Conservation (phyloP, 2,113 vertebrate genomes). For the Romanogobio albipinnatus region DNA sequence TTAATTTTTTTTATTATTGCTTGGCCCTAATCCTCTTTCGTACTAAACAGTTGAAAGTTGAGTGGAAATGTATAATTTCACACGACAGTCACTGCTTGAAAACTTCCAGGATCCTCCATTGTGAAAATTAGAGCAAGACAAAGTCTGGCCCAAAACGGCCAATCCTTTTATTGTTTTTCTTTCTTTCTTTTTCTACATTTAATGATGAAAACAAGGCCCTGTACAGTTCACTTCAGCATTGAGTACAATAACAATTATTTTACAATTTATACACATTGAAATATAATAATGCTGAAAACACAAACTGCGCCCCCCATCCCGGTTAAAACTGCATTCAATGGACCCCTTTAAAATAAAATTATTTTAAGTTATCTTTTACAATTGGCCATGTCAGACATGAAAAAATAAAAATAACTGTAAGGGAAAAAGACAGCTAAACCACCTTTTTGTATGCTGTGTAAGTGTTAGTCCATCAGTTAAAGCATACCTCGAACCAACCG, state of each 20-base stretch:
- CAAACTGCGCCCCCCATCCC: slow-evolving; percentile 56
- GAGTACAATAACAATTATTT: slow-evolving; percentile 97
- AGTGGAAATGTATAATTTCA: neutral
- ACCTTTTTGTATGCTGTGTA: slow-evolving; percentile 62
- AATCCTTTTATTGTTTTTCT: slow-evolving; percentile 74
- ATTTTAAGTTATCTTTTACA: slow-evolving; percentile 64
- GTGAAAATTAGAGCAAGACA: slow-evolving; percentile 27
- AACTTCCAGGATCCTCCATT: neutral
- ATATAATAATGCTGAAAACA: slow-evolving; percentile 81
- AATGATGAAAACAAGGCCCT: slow-evolving; percentile 98
- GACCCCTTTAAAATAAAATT: slow-evolving; percentile 77
- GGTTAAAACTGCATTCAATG: slow-evolving; percentile 79
- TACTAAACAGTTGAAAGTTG: no score
- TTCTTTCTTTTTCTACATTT: slow-evolving; percentile 89
- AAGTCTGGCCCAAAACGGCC: slow-evolving; percentile 67
- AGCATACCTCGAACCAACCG: slow-evolving; percentile 67
- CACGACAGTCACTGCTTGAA: neutral
- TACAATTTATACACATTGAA: slow-evolving; percentile 99
- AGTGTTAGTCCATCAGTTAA: slow-evolving; percentile 41
- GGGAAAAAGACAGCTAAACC: slow-evolving; percentile 61
- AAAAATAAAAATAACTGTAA: slow-evolving; percentile 55
- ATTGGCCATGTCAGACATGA: slow-evolving; percentile 73
- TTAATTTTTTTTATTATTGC: no score
- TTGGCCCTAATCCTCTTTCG: no score
- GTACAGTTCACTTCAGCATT: slow-evolving; percentile 96